A percentile compares a stretch with the other conserved stretches of the same genome.
phyloP scores from a whole-genome alignment of 2,888 invertebrate species.

The Drosophila hawaiiensis region DNA sequence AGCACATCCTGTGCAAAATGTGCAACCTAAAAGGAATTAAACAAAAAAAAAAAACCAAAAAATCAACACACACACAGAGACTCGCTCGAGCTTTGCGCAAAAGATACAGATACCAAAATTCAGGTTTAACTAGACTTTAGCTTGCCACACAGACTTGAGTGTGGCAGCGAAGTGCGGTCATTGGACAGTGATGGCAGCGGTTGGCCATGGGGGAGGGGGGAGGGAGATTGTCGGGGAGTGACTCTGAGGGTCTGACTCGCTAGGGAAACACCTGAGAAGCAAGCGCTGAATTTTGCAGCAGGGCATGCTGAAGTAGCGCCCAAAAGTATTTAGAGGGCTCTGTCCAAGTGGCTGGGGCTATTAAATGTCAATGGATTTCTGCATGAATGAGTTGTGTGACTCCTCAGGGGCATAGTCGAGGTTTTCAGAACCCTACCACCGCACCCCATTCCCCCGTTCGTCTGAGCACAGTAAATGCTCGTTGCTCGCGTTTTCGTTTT shows the following conservation, averaged over 20 bases:
- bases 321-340: conserved; percentile 53
- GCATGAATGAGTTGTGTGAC: conserved; percentile 76
- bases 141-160: conserved; percentile 20
- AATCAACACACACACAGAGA: conserved; percentile 24
- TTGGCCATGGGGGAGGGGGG: too few species aligned
- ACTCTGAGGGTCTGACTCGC: conserved; percentile 10
- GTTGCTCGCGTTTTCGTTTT: conserved; percentile 12
- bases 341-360: conserved; percentile 51
- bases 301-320: conserved; percentile 26
- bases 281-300: conserved; percentile 20
- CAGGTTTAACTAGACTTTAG: conserved; percentile 76
- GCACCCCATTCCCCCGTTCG: neutral
- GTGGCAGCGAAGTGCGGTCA: neutral
- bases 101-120: conserved; percentile 64
- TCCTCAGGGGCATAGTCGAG: conserved; percentile 43
- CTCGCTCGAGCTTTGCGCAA: conserved; percentile 19
- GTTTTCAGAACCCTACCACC: neutral
- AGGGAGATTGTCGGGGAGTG: neutral
- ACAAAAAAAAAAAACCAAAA: conserved; percentile 4
- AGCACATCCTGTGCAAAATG: conserved; percentile 72
- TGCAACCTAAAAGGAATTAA: conserved; percentile 26
- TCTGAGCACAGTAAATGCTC: neutral
- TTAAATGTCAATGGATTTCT: conserved; percentile 83
- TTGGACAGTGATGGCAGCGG: neutral
- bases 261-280: conserved; percentile 43